Evolutionary conservation across 2,797 vertebrate species (phyloP).

Genomic region (Diglossa cyanea): DNA sequence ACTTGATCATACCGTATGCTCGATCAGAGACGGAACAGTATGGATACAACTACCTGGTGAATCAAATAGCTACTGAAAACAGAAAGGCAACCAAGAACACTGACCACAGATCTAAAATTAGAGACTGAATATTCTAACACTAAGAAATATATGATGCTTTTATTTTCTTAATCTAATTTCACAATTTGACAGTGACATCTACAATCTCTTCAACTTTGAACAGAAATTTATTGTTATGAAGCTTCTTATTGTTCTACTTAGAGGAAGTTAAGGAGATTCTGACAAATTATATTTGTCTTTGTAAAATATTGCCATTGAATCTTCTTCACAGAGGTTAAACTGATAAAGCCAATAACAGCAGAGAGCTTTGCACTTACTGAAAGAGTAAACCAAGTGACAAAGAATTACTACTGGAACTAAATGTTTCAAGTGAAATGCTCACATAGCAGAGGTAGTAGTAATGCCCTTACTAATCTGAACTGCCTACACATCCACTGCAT

Average conservation of each 20-base stretch:
- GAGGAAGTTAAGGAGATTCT: not conserved
- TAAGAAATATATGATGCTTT: not conserved
- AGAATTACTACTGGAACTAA: not conserved
- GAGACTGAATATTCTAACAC: not conserved
- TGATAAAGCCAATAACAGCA: not conserved
- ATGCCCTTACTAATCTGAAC: not conserved
- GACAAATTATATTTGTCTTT: not conserved
- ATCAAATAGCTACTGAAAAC: not conserved
- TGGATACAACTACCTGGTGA: not conserved
- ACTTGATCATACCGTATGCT: not conserved
- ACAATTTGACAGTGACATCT: not conserved
- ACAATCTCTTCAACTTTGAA: not conserved
- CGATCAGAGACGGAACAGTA: not conserved
- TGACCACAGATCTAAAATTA: not conserved
- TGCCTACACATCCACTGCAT: not conserved
- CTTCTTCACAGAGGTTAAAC: not conserved
- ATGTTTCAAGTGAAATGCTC: not conserved
- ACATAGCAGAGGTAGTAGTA: not conserved
- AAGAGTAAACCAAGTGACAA: not conserved
- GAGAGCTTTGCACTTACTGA: not conserved
- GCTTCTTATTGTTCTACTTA: not conserved
- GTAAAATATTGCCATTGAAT: not conserved
- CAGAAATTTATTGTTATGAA: not conserved
- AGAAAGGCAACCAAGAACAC: not conserved
- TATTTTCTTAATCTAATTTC: not conserved